These are phyloP conservation scores for Gnathonemus longibarbis DNA, from an alignment of 2,113 vertebrate species.

Conservation along the genomic window DNA sequence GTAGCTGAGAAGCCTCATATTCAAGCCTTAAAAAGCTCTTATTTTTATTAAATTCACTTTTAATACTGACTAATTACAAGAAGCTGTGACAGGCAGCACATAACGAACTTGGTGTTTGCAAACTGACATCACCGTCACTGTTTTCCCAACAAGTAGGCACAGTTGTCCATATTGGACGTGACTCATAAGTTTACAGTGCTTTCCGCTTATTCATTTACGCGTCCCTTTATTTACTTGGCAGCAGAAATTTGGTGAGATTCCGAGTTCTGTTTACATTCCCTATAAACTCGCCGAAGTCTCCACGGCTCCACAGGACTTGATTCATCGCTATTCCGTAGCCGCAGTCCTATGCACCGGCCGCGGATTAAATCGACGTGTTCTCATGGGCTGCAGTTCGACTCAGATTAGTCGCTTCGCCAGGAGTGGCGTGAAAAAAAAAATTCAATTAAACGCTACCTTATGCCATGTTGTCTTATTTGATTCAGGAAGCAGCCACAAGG, in stretches of 20 bases:
- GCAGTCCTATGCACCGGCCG: neutral
- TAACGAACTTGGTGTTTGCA: neutral
- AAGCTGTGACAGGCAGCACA: neutral
- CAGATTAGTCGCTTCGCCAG: neutral
- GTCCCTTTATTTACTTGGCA: constrained; percentile 9
- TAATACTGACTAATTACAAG: neutral
- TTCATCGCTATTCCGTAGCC: neutral
- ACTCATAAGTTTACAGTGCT: neutral
- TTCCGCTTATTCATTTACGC: neutral
- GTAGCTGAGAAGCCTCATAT: neutral
- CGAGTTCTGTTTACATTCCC: neutral
- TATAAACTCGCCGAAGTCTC: neutral
- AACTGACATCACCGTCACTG: neutral
- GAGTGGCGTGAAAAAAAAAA: constrained; percentile 2
- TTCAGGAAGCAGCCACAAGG: neutral
- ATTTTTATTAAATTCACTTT: neutral
- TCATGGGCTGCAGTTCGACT: neutral
- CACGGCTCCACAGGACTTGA: neutral
- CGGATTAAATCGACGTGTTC: constrained; percentile 6
- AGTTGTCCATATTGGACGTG: neutral
- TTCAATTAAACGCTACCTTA: neutral
- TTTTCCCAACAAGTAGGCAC: neutral
- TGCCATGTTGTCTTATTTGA: constrained; percentile 16
- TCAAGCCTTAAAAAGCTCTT: neutral
- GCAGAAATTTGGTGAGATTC: neutral